Base-by-base conservation (phyloP, 1,140 invertebrate genomes). In the Scylla paramamosain region DNA sequence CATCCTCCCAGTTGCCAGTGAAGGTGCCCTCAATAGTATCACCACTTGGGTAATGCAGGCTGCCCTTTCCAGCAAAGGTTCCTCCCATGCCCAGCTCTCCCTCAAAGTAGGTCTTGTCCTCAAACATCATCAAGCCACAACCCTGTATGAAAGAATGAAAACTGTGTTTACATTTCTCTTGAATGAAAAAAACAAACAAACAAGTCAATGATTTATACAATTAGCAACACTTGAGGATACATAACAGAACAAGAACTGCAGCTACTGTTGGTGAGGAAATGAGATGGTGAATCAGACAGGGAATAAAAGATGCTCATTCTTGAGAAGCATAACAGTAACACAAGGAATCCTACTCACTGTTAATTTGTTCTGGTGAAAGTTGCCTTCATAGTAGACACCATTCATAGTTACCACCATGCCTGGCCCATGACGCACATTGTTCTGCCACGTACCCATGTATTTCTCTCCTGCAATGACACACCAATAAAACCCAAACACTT, bases 321-420 rank as follows among this genome's bases (percentile, higher is more conserved):
- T 4, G 10, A 4, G 52, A 12, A 4, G 52, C 52, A 59, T 1
- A 12, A 59, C 52, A 59, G 10, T 59, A 59, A 3, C 3, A 59
- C 52, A 59, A 59, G 16, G 52, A 59, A 59, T 59, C 52, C 52
- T 59, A 95, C 52, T 95, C 39, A 95, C 94, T 8, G 94, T 95
- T 29, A 95, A 52, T 25, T 95, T 95, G 84, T 95, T 95, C 16
- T 92, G 83, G 52, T 95, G 52, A 32, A 95, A 95, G 29, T 87
- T 95, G n/a, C 94, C 94, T 39, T 95, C 94, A 52, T 95, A 95
- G 59, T 95, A 95, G 4, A 95, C 91, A 0, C 94, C 94, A 82
- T 95, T 95, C 94, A 95, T 95, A 14, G 94, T 95, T 10, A 95
- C 94, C 25, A 95, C 94, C 94, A 95, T 95, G 16, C 94, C 94